These are phyloP conservation scores for Drosophila mauritiana DNA, from an alignment of 1,140 invertebrate genomes.

Conservation along the genomic window DNA sequence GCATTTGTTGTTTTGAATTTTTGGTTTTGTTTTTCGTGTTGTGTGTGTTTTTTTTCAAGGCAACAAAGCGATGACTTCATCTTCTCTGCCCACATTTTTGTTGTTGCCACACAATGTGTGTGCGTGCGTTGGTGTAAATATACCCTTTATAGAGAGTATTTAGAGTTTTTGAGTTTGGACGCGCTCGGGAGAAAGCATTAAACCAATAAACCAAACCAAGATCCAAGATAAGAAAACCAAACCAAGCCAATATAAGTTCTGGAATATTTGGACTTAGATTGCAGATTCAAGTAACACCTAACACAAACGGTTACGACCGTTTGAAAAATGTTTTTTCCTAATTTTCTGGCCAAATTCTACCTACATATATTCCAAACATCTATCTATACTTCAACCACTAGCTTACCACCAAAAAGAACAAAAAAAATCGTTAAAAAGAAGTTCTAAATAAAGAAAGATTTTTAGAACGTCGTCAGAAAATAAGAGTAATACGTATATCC, in stretches of 20 bases:
- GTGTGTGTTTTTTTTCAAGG: conserved; percentile 49
- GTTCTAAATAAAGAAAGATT: no score
- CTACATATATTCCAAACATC: no score
- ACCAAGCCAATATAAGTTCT: neutral
- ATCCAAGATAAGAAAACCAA: neutral
- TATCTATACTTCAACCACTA: no score
- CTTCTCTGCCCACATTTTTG: conserved; percentile 53
- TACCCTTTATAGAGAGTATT: conserved; percentile 14
- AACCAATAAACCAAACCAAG: neutral
- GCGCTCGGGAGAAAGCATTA: conserved; percentile 12
- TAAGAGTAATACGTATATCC: no score
- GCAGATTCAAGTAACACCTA: no score
- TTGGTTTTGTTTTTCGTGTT: conserved; percentile 14
- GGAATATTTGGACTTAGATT: no score
- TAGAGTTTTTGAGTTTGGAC: neutral
- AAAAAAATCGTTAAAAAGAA: no score
- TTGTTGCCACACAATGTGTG: conserved; percentile 6
- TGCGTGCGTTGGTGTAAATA: conserved; percentile 31
- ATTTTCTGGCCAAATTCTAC: no score
- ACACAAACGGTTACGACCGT: no score
- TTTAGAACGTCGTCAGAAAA: no score
- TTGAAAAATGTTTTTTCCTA: no score
- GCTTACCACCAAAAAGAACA: no score
- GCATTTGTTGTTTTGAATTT: conserved; percentile 20
- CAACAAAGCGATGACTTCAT: conserved; percentile 71